phyloP scores from a whole-genome alignment of 2,113 vertebrate genomes.

The Brienomyrus brachyistius region DNA sequence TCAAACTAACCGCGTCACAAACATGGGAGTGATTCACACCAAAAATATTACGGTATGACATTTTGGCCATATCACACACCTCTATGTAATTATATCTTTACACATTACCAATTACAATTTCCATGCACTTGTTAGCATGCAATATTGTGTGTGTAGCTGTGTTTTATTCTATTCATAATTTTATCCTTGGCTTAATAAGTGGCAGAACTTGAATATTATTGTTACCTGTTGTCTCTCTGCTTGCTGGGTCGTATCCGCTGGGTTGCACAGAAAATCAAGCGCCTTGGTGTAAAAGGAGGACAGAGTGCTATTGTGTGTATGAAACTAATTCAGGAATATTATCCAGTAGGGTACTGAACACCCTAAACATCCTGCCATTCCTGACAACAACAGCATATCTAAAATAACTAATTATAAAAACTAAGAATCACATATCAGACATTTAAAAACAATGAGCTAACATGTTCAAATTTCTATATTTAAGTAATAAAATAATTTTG shows the following conservation, averaged over 20 bases:
- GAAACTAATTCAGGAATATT: neutral
- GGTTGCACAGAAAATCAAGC: conserved; percentile 25
- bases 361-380: neutral
- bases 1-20: neutral
- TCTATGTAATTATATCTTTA: neutral
- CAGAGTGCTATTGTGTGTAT: neutral
- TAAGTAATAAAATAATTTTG: neutral
- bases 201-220: neutral
- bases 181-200: neutral
- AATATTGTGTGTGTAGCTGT: neutral
- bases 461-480: neutral
- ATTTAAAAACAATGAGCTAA: neutral
- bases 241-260: conserved; percentile 15
- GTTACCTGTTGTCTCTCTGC: conserved; percentile 27
- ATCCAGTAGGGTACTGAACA: neutral
- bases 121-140: neutral
- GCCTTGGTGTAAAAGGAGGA: neutral
- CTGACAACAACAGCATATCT: neutral
- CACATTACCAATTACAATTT: neutral
- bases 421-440: neutral
- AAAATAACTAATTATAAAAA: neutral
- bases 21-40: neutral
- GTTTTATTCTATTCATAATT: neutral
- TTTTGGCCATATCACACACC: neutral
- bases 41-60: neutral